phyloP scores from a whole-genome alignment of 2,888 invertebrate genomes.

The Noctuana brunneofusca region DNA sequence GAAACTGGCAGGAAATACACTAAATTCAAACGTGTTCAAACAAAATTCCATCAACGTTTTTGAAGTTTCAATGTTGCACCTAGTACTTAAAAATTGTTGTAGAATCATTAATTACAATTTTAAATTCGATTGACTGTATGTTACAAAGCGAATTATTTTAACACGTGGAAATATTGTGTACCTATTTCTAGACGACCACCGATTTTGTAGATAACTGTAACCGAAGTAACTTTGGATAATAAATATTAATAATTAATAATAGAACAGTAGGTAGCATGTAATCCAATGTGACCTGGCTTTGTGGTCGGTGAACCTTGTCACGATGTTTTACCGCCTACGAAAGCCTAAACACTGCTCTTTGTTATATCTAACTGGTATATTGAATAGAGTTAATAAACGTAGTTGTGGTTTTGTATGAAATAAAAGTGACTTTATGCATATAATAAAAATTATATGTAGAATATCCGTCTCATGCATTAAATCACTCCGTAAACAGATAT shows the following conservation, averaged over 20 bases:
- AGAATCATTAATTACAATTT: neutral
- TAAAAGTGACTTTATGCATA: conserved; percentile 74
- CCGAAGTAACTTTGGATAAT: conserved; percentile 32
- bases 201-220: conserved; percentile 30
- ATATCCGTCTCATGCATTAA: conserved; percentile 81
- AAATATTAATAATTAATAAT: conserved; percentile 30
- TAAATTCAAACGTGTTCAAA: no score
- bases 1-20: no score
- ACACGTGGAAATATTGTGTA: conserved; percentile 22
- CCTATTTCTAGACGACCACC: conserved; percentile 15
- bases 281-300: conserved; percentile 24
- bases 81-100: neutral
- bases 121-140: neutral
- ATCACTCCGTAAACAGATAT: conserved; percentile 63
- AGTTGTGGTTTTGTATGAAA: conserved; percentile 81
- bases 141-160: neutral
- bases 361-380: conserved; percentile 53
- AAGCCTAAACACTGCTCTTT: conserved; percentile 73
- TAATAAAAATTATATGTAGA: conserved; percentile 77
- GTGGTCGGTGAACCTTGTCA: conserved; percentile 39
- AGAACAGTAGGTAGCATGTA: conserved; percentile 29
- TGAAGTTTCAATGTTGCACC: neutral
- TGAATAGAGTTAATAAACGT: conserved; percentile 70
- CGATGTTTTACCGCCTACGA: conserved; percentile 48
- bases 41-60: neutral